Percentiles rank a stretch among this genome's conserved stretches.
Evolutionary conservation across 2,888 invertebrate species (phyloP).

Genomic region (Caenorhabditis panamensis): DNA sequence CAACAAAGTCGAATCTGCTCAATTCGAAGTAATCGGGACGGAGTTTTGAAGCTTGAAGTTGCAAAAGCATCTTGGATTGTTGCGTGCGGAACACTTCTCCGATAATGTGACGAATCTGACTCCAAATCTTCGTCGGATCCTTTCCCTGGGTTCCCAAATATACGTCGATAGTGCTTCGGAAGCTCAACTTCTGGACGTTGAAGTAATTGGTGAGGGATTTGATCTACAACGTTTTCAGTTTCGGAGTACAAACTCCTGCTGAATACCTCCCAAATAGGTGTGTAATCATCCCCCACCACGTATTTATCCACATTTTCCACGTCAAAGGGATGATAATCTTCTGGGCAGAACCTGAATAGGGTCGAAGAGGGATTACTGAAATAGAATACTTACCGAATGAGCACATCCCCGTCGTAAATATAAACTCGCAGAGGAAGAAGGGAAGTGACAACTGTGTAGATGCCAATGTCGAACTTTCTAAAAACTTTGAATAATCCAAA

Average conservation of each 20-base stretch:
- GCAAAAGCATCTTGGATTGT: slow-evolving; percentile 72
- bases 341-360: slow-evolving; percentile 88
- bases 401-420: slow-evolving; percentile 91
- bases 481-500: slow-evolving; percentile 57
- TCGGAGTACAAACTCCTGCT: background rate
- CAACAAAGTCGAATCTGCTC: slow-evolving; percentile 93
- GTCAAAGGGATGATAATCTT: slow-evolving; percentile 93
- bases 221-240: slow-evolving; percentile 79
- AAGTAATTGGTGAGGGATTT: slow-evolving; percentile 82
- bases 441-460: slow-evolving; percentile 93
- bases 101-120: slow-evolving; percentile 88
- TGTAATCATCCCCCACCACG: slow-evolving; percentile 94
- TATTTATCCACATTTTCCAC: slow-evolving; percentile 89
- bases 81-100: slow-evolving; percentile 83
- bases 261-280: slow-evolving; percentile 92
- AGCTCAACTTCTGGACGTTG: slow-evolving; percentile 86
- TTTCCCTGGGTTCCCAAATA: slow-evolving; percentile 85
- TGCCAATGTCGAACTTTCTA: slow-evolving; percentile 94
- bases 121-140: slow-evolving; percentile 88
- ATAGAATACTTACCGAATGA: slow-evolving; percentile 81
- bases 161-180: slow-evolving; percentile 91
- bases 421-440: slow-evolving; percentile 92
- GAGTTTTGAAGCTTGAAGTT: slow-evolving; percentile 39
- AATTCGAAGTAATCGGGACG: slow-evolving; percentile 89
- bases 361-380: background rate